Conservation (phyloP, 2,113 vertebrate genomes). For the Percina caprodes region DNA sequence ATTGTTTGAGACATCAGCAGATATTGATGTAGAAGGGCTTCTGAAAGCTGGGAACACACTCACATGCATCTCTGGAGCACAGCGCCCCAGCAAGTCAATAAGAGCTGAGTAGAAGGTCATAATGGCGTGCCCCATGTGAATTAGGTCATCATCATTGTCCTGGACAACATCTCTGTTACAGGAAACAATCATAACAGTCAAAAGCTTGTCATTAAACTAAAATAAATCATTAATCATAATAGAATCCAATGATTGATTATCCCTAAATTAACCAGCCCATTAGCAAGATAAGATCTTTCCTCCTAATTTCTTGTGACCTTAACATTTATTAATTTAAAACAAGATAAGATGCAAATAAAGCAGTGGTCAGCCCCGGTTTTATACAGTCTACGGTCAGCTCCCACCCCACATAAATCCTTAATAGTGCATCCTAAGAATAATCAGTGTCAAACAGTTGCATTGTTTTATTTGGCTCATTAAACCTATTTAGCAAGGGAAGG, state of each 20-base stretch:
- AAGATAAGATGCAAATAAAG: not conserved
- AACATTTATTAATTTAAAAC: not conserved
- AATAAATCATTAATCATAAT: slow-evolving; percentile 6
- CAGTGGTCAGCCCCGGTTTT: not conserved
- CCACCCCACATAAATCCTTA: not conserved
- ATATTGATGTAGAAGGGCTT: slow-evolving; percentile 32
- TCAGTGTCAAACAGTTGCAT: not conserved
- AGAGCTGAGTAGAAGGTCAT: slow-evolving; percentile 97
- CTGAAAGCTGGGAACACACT: slow-evolving; percentile 67
- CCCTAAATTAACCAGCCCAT: not conserved
- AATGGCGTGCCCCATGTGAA: slow-evolving; percentile 96
- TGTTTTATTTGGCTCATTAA: not conserved
- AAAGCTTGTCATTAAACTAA: slow-evolving; percentile 11
- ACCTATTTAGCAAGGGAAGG: not conserved
- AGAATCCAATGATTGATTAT: slow-evolving; percentile 9
- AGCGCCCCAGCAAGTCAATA: slow-evolving; percentile 94
- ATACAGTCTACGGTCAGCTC: not conserved
- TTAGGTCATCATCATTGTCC: slow-evolving; percentile 88
- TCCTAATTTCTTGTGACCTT: not conserved
- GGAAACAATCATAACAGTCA: slow-evolving; percentile 23
- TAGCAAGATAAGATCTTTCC: slow-evolving; percentile 1
- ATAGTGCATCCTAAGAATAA: not conserved
- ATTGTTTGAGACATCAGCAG: slow-evolving; percentile 19
- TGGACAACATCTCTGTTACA: slow-evolving; percentile 84
- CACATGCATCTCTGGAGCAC: slow-evolving; percentile 97